phyloP scores from a whole-genome alignment of 2,888 invertebrate genomes.

The Choreutis nemorana region DNA sequence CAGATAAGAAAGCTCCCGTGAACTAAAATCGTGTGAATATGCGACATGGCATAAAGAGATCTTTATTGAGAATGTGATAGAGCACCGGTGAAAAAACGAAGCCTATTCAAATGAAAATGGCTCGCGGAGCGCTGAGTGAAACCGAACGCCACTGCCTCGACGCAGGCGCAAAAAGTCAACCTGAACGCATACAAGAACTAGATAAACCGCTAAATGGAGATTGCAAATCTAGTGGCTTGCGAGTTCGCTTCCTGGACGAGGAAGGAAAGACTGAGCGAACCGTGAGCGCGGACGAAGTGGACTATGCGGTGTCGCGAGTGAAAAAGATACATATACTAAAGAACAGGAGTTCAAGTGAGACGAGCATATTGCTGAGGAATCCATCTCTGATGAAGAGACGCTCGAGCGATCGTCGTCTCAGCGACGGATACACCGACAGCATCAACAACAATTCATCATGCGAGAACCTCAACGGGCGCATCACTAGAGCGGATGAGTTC shows the following conservation, averaged over 20 bases:
- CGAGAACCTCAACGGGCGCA: constrained; percentile 46
- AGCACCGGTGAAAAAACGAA: constrained; percentile 15
- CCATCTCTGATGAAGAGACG: constrained; percentile 48
- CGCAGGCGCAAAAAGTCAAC: constrained; percentile 38
- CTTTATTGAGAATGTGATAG: constrained; percentile 30
- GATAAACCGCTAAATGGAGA: constrained; percentile 34
- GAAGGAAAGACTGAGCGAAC: constrained; percentile 58
- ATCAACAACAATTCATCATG: constrained; percentile 48
- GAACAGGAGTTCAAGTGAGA: constrained; percentile 59
- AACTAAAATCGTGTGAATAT: constrained; percentile 16
- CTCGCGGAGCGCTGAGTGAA: constrained; percentile 53
- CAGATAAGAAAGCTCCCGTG: constrained; percentile 19
- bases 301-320: constrained; percentile 46
- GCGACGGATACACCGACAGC: constrained; percentile 34
- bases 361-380: constrained; percentile 51
- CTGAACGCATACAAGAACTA: constrained; percentile 39
- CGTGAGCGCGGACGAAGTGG: constrained; percentile 53
- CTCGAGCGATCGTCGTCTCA: constrained; percentile 39
- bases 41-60: too few species aligned
- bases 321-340: constrained; percentile 60
- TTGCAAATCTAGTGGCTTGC: constrained; percentile 39
- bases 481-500: constrained; percentile 21
- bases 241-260: constrained; percentile 56
- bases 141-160: constrained; percentile 52
- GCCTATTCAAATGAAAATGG: constrained; percentile 35